Evolutionary conservation across 2,888 invertebrate species (phyloP).

Genomic region (Schrankia costaestrigalis): DNA sequence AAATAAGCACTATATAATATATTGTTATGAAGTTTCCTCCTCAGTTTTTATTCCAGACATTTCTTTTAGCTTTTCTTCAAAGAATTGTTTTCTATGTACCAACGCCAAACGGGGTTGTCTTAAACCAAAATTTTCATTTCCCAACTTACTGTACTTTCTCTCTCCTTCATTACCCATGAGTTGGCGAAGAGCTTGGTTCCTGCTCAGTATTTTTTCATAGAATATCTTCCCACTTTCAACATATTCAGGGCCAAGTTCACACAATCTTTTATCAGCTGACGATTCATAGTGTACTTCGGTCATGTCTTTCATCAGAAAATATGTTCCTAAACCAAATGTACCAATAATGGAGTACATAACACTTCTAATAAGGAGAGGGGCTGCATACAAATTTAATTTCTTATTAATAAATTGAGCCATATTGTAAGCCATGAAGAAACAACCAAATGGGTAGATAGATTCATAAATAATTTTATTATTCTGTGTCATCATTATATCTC

Average conservation of each 20-base stretch:
- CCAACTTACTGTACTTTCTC: constrained; percentile 81
- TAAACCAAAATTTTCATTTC: constrained; percentile 85
- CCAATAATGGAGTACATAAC: constrained; percentile 79
- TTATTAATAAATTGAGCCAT: constrained; percentile 75
- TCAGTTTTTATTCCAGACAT: constrained; percentile 14
- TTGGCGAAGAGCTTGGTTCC: constrained; percentile 86
- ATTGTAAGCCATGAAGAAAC: constrained; percentile 75
- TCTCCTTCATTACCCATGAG: constrained; percentile 84
- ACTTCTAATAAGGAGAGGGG: constrained; percentile 68
- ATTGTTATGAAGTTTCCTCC: constrained; percentile 7
- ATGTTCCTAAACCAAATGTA: constrained; percentile 80
- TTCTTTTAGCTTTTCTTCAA: constrained; percentile 78
- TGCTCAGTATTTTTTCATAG: constrained; percentile 85
- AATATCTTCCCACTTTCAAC: constrained; percentile 87
- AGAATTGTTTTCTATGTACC: constrained; percentile 83
- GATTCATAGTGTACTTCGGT: constrained; percentile 83
- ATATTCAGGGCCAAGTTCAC: constrained; percentile 81
- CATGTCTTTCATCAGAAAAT: constrained; percentile 83
- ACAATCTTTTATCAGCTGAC: constrained; percentile 82
- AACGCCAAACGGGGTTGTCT: constrained; percentile 84
- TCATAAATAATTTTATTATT: constrained; percentile 81
- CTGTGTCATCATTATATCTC: constrained; percentile 84
- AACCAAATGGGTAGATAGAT: constrained; percentile 70
- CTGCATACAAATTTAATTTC: constrained; percentile 76
- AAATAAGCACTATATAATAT: too few relatives aligned